phyloP scores from a whole-genome alignment of 1,140 invertebrate species.

The Drosophila carrolli region DNA sequence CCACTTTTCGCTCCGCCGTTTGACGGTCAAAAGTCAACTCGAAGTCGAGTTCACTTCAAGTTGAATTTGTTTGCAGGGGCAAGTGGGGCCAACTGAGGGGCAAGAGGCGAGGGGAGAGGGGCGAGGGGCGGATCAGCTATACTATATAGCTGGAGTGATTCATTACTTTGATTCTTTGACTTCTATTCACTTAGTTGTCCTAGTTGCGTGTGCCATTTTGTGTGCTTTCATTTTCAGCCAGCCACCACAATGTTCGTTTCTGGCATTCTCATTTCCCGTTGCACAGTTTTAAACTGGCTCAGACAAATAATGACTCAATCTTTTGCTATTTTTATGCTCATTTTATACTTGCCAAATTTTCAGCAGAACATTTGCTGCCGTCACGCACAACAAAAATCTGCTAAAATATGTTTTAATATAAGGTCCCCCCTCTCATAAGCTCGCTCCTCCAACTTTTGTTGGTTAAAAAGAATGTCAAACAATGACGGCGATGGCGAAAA shows the following conservation, averaged over 20 bases:
- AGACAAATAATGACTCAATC: constrained; percentile 74
- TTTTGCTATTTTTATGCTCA: constrained; percentile 75
- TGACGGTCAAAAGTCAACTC: constrained; percentile 83
- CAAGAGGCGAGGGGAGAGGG: not conserved
- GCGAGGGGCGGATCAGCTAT: not conserved
- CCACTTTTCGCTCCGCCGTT: constrained; percentile 66
- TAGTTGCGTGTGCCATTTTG: constrained; percentile 60
- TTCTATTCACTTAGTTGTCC: constrained; percentile 71
- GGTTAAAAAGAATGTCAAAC: constrained; percentile 19
- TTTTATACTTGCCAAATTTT: constrained; percentile 49
- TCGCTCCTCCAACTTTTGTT: constrained; percentile 3
- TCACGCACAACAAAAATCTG: constrained; percentile 64
- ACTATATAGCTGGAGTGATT: constrained; percentile 58
- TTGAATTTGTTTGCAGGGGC: constrained; percentile 79
- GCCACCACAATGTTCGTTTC: constrained; percentile 4
- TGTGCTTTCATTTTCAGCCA: constrained; percentile 61
- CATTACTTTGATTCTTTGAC: constrained; percentile 81
- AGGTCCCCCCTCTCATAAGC: constrained; percentile 40
- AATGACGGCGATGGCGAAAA: constrained; percentile 27
- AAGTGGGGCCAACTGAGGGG: constrained; percentile 40
- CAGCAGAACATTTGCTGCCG: constrained; percentile 30
- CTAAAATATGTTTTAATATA: constrained; percentile 82
- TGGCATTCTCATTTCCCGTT: constrained; percentile 36
- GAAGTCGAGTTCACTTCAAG: constrained; percentile 82
- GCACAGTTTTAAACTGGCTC: constrained; percentile 45